These are phyloP conservation scores for Apis laboriosa DNA, from an alignment of 1,140 invertebrate genomes.

Conservation along the genomic window DNA sequence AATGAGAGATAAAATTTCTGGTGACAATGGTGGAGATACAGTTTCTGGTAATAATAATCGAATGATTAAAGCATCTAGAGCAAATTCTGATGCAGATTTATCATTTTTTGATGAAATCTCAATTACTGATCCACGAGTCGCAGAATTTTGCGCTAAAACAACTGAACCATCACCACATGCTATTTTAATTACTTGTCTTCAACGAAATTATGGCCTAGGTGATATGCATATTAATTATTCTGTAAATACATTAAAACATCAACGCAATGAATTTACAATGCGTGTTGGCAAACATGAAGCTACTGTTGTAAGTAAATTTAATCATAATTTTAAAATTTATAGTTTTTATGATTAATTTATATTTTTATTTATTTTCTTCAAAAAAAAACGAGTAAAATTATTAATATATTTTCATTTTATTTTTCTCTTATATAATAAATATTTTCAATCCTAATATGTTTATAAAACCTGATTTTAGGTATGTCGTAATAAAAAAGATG, in stretches of 20 bases:
- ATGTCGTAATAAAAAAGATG: slow-evolving; percentile 97
- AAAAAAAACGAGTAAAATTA: background rate
- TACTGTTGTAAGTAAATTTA: slow-evolving; percentile 82
- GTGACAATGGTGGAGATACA: slow-evolving; percentile 81
- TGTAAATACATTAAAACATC: slow-evolving; percentile 93
- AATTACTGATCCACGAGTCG: slow-evolving; percentile 95
- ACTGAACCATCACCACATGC: slow-evolving; percentile 97
- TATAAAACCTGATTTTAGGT: slow-evolving; percentile 68
- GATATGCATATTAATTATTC: slow-evolving; percentile 94
- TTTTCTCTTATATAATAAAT: background rate
- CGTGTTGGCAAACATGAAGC: slow-evolving; percentile 95
- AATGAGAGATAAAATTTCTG: slow-evolving; percentile 90
- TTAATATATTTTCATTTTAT: background rate
- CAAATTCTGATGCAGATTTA: slow-evolving; percentile 78
- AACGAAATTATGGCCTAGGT: slow-evolving; percentile 95
- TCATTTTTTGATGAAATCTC: slow-evolving; percentile 96
- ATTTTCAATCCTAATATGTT: background rate
- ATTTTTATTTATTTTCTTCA: background rate
- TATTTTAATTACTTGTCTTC: slow-evolving; percentile 94
- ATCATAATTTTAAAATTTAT: background rate
- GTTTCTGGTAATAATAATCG: slow-evolving; percentile 78
- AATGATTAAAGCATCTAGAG: slow-evolving; percentile 77
- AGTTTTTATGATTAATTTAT: background rate
- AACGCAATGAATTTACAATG: slow-evolving; percentile 97
- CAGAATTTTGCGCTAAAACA: slow-evolving; percentile 96